A percentile compares a stretch with the other conserved stretches of the same genome.
phyloP scores from a whole-genome alignment of 2,797 vertebrate species.

The Pelodytes ibericus region DNA sequence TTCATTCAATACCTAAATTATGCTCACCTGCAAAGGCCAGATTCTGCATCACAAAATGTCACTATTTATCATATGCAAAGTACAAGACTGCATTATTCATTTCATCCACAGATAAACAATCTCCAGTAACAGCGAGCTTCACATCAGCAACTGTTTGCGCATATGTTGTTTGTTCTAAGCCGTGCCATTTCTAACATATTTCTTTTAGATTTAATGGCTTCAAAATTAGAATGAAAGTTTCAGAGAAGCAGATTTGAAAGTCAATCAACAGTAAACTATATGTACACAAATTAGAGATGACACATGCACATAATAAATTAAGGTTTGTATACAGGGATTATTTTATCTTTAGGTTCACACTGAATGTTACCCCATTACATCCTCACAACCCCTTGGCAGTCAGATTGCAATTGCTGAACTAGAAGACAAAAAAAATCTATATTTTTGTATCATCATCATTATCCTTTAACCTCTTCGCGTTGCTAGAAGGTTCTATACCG shows the following conservation, averaged over 20 bases:
- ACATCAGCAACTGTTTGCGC: conserved; percentile 48
- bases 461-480: too few relatives aligned
- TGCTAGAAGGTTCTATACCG: too few relatives aligned
- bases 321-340: not conserved
- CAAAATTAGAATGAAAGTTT: conserved; percentile 8
- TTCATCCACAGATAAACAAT: conserved; percentile 55
- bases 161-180: conserved; percentile 50
- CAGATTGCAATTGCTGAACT: too few relatives aligned
- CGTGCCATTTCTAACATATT: conserved; percentile 31
- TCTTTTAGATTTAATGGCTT: conserved; percentile 12
- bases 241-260: conserved; percentile 1
- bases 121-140: conserved; percentile 37
- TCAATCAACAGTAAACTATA: conserved; percentile 4
- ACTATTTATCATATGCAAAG: conserved; percentile 57
- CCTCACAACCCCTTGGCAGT: too few relatives aligned
- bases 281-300: not conserved
- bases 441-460: too few relatives aligned
- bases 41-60: conserved; percentile 56
- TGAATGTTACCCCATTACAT: too few relatives aligned
- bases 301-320: not conserved
- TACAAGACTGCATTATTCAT: conserved; percentile 56
- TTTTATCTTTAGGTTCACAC: too few relatives aligned
- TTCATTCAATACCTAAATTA: conserved; percentile 54
- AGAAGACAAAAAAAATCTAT: too few relatives aligned
- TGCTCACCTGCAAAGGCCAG: conserved; percentile 57